Base-by-base conservation (phyloP, 2,113 vertebrate genomes). In the Chauna torquata region DNA sequence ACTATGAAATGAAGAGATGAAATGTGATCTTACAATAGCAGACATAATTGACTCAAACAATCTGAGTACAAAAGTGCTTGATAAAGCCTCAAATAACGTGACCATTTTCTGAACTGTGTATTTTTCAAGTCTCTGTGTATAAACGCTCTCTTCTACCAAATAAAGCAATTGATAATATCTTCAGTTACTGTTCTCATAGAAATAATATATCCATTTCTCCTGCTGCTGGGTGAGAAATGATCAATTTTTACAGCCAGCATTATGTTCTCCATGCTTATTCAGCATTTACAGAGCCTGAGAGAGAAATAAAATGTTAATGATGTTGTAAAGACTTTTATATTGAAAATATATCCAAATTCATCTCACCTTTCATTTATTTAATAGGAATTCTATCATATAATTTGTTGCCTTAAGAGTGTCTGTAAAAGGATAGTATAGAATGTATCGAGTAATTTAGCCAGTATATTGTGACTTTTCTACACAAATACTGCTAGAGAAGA, bases 301-400 rank as follows among this genome's bases (percentile, higher is more conserved):
- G 89, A 96, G 65, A 96, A 85, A 79, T 85, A 28, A 94, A 95
- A 93, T 72, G 23, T 68, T 96, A 93, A 90, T 93, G 45, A 76
- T 61, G 40, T 90, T 85, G 69, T 96, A 95, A 96, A 95, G 70
- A 69, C 44, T 91, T 88, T 90, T 79, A 65, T 72, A 84, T 90
- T 72, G 42, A 96, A 96, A 94, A 92, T 83, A 71, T 70, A 88
- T 78, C 70, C 65, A 82, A 91, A 82, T 87, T 91, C 70, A 71
- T 87, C 44, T 87, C 54, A 49, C 40, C 16, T 93, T 91, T 72
- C 17, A 55, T 89, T 82, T 86, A 62, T 80, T 80, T 88, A 88
- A 68, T 55, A 76, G 24, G 30, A 89, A 54, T 85, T 72, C 15
- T 90, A 5, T 74, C 38, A 49, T 54, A 58, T 30, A 79, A 58